Evolutionary conservation across 2,113 vertebrate genomes (phyloP), one percentile per base, ranked within the genome.

Genomic region (Chaetodon trifascialis): DNA sequence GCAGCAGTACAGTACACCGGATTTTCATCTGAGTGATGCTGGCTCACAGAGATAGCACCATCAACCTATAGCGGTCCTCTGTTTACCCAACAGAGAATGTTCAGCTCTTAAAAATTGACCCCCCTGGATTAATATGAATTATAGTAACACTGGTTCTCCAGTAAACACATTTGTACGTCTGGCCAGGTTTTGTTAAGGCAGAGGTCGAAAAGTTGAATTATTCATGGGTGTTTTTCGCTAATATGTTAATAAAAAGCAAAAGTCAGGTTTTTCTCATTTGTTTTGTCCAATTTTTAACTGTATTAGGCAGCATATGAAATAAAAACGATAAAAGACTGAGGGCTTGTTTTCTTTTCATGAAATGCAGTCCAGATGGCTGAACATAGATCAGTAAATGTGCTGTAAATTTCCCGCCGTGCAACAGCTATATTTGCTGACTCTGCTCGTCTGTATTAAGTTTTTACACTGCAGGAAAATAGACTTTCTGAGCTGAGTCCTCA

Each of bases 21-120:
- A 67, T 89, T 76, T 67, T 63, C n/a, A 86, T 85, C 70, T 83
- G 60, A 70, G 67, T 75, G 65, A 79, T 83, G 63, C 88, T 91
- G 88, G 71, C 89, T 82, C 68, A 54, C 7, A 49, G 58, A 82
- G 90, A 93, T 92, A 94, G 91, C 64, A 25, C 56, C 71, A 51
- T 84, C 73, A 86, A 46, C 63, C 73, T 34, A 60, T 74, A 79
- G 55, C 80, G 67, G 58, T 59, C 69, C 79, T 83, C 58, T 75
- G 72, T 30, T 84, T 79, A 80, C 74, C 64, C 15, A 72, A 46
- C 38, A 5, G 38, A 73, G 54, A 67, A 64, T 77, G 74, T 75
- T 78, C 54, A 36, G 59, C 52, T 56, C 36, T 47, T 60, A 74
- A 74, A 85, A 66, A 73, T 47, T 44, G 16, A 72, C 38, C 55